These are phyloP conservation scores for Pasiphila rectangulata DNA, from an alignment of 2,888 invertebrate genomes.

Conservation along the genomic window DNA sequence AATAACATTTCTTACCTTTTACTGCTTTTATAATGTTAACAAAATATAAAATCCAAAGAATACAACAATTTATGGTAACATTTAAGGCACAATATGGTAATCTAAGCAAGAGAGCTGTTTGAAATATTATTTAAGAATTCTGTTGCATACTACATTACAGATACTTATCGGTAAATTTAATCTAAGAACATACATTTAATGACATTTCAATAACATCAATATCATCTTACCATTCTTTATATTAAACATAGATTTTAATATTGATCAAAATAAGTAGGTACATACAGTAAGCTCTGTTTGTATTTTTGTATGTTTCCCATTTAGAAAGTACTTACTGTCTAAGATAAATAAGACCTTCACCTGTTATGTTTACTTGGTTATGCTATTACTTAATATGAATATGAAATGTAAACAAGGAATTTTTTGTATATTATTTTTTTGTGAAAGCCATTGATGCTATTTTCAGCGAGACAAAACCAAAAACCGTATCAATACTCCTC, in stretches of 20 bases:
- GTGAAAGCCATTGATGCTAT: slow-evolving; percentile 11
- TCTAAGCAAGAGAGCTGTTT: slow-evolving; percentile 27
- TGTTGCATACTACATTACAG: slow-evolving; percentile 9
- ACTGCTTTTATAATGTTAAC: background rate
- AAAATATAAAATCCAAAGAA: slow-evolving; percentile 29
- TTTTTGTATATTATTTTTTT: background rate
- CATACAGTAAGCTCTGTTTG: background rate
- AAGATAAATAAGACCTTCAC: slow-evolving; percentile 5
- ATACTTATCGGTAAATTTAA: slow-evolving; percentile 1
- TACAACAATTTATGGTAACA: slow-evolving; percentile 28
- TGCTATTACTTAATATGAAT: background rate
- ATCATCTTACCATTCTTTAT: slow-evolving; percentile 24
- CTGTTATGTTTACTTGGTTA: background rate
- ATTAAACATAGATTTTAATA: slow-evolving; percentile 3
- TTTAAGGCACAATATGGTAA: slow-evolving; percentile 30
- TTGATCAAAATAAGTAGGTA: slow-evolving; percentile 12
- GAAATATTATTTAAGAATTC: slow-evolving; percentile 11
- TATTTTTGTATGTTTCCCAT: background rate
- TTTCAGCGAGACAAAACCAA: slow-evolving; percentile 22
- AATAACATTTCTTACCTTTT: no score
- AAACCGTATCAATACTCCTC: background rate
- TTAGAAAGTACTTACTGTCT: background rate
- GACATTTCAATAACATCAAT: slow-evolving; percentile 25
- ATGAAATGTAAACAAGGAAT: background rate
- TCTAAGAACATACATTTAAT: slow-evolving; percentile 6